Base-by-base conservation (phyloP, 2,113 vertebrate genomes). In the Motacilla alba region DNA sequence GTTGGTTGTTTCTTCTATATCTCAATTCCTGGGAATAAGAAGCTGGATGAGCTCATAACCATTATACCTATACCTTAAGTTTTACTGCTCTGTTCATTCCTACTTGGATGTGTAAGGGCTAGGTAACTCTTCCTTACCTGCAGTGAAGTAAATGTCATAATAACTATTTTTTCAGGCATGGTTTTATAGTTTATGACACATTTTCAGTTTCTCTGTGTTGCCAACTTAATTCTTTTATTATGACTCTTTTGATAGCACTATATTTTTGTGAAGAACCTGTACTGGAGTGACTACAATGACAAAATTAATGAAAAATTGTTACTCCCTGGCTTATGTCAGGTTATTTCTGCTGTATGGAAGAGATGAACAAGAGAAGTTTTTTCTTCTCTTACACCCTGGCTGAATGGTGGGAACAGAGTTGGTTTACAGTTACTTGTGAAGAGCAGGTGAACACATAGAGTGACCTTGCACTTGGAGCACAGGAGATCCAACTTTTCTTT, bases 101-200 rank as follows among this genome's bases (percentile, higher is more conserved):
- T 49, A 13, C 10, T 55, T 79, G 10, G 9, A 35, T 75, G 24
- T 49, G 9, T 44, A 18, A 59, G 5, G 3, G 11, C 4, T 39
- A 49, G 55, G 10, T n/a, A 58, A n/a, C 3, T 73, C 27, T 6
- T 60, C 1, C 0, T 35, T 83, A 31, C 9, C 13, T 53, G 4
- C 46, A 60, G 14, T 15, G 3, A 79, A 73, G 7, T 10, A 23
- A 60, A n/a, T 75, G 10, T 10, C 26, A 50, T 44, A 15, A 10
- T 33, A 7, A 35, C 3, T 23, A 3, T 9, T 56, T 68, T 19
- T 63, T 62, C 28, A 33, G 10, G 6, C 12, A 13, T 26, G 3
- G 5, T 64, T 72, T 83, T 60, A 39, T 35, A 44, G 5, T 2
- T 52, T 5, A 30, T 43, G 12, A 49, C 10, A 24, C 37, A 64